Percentiles rank a stretch among this genome's conserved stretches.
These are phyloP conservation scores for Muscicapa striata DNA, from an alignment of 2,797 vertebrate species.

Conservation along the genomic window DNA sequence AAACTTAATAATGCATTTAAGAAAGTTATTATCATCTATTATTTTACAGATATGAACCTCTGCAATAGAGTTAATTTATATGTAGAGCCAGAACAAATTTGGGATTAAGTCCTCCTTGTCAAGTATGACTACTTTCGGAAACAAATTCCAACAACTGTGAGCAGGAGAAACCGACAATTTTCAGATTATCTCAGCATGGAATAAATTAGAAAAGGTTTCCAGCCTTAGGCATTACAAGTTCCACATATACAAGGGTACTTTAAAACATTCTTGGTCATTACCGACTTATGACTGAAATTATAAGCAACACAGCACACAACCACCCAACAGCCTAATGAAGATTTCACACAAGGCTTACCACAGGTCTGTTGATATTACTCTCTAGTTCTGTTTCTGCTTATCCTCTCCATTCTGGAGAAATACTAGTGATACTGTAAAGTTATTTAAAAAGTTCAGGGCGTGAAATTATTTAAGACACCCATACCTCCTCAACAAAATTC, in stretches of 20 bases:
- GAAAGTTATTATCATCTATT: not conserved
- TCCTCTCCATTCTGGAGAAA: not conserved
- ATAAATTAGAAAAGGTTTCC: not conserved
- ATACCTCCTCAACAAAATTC: not conserved
- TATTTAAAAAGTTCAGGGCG: not conserved
- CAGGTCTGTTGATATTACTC: not conserved
- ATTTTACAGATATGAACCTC: not conserved
- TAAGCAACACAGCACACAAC: not conserved
- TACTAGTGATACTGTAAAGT: not conserved
- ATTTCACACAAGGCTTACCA: not conserved
- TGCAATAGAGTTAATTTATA: not conserved
- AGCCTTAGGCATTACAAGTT: not conserved
- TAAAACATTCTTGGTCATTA: not conserved
- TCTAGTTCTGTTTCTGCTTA: not conserved
- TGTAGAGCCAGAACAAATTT: not conserved
- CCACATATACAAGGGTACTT: not conserved
- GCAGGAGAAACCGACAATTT: slow-evolving; percentile 6
- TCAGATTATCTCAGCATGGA: slow-evolving; percentile 9
- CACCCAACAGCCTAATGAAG: not conserved
- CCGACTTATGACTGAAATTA: not conserved
- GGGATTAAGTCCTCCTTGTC: not conserved
- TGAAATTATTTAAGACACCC: not conserved
- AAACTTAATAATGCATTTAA: not conserved
- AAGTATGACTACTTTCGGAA: not conserved
- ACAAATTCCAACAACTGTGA: not conserved